phyloP scores from a whole-genome alignment of 1,140 invertebrate species.

The Habropoda laboriosa region DNA sequence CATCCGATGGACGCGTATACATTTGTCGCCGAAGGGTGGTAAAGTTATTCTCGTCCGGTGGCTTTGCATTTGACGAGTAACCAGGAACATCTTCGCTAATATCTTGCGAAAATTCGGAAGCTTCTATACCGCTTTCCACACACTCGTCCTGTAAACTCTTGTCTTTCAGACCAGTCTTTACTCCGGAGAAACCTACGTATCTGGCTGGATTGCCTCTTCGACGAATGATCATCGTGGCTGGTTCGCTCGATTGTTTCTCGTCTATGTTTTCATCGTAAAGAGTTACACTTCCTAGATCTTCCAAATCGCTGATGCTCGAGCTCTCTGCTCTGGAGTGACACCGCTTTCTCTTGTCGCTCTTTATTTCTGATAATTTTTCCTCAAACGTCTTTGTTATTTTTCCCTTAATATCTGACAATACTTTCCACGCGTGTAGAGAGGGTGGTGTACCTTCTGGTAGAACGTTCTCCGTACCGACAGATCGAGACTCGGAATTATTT shows the following conservation, averaged over 20 bases:
- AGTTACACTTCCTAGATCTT: constrained; percentile 80
- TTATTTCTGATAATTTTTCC: constrained; percentile 84
- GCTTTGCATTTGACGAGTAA: not conserved
- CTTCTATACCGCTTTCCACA: constrained; percentile 83
- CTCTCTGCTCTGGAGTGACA: constrained; percentile 78
- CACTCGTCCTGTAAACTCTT: constrained; percentile 78
- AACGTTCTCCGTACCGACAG: constrained; percentile 78
- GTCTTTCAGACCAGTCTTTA: constrained; percentile 77
- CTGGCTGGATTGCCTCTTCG: constrained; percentile 61
- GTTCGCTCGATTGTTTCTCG: constrained; percentile 70
- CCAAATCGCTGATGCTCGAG: constrained; percentile 84
- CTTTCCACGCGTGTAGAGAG: constrained; percentile 82
- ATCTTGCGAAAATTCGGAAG: constrained; percentile 80
- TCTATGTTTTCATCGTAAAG: constrained; percentile 70
- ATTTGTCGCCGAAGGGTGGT: not conserved
- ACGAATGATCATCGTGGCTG: not conserved
- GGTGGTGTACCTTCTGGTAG: constrained; percentile 80
- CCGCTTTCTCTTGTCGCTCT: constrained; percentile 77
- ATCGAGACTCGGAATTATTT: constrained; percentile 74
- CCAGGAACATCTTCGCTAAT: not conserved
- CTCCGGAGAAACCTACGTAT: constrained; percentile 75
- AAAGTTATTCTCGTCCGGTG: not conserved
- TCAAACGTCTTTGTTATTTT: constrained; percentile 87
- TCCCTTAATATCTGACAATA: constrained; percentile 83
- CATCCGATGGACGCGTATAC: not conserved